Conservation (phyloP, 2,888 invertebrate genomes). For the Synanthedon andrenaeformis region DNA sequence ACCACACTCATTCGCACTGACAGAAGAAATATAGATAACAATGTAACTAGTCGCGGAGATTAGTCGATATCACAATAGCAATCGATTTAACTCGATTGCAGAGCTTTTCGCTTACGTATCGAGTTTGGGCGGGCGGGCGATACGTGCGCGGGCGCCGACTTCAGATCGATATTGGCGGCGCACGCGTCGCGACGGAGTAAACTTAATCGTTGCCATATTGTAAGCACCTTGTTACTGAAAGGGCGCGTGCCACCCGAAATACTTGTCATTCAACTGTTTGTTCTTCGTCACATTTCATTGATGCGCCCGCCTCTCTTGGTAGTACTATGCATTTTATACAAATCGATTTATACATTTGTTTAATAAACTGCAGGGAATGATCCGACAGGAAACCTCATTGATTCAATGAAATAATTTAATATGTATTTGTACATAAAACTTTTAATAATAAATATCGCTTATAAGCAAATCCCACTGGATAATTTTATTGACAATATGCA, state of each 20-base stretch:
- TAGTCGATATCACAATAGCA: conserved; percentile 6
- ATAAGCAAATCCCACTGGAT: no score
- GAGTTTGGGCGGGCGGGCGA: conserved; percentile 63
- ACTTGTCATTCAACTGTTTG: neutral
- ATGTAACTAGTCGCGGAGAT: neutral
- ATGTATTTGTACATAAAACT: no score
- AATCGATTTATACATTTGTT: no score
- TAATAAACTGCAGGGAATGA: no score
- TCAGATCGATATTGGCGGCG: conserved; percentile 46
- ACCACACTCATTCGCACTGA: conserved; percentile 25
- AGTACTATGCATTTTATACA: no score
- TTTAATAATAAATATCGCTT: no score
- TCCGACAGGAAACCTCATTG: no score
- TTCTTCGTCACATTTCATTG: neutral
- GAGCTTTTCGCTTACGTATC: conserved; percentile 5
- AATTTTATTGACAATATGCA: no score
- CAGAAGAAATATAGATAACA: conserved; percentile 7
- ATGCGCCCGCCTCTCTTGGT: neutral
- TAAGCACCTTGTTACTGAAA: conserved; percentile 16
- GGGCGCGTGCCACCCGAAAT: neutral
- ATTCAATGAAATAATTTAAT: no score
- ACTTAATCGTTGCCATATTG: conserved; percentile 43
- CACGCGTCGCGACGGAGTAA: conserved; percentile 30
- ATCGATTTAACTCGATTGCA: conserved; percentile 2
- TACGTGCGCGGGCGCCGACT: conserved; percentile 59